Evolutionary conservation across 2,888 invertebrate genomes (phyloP), one percentile per base, ranked within the genome.

Genomic region (Lepidochitona cinerea): DNA sequence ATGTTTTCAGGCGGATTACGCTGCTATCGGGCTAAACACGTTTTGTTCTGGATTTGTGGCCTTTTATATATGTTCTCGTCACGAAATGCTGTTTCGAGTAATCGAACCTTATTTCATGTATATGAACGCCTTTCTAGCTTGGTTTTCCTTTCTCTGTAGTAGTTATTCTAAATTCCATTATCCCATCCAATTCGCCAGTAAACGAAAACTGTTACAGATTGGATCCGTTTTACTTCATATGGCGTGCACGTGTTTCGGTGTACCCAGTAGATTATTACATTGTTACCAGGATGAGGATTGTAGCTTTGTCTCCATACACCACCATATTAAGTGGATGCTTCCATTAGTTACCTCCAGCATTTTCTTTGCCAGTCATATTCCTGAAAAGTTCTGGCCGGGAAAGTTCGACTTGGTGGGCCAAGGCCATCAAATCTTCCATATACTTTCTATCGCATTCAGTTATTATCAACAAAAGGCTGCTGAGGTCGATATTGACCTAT

Each of bases 371-470:
- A 75, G 79, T 18, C 84, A 84, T 49, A 72, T 84, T 37, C 88
- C 87, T 1, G 87, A 88, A 64, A 76, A 75, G 29, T 69, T 79
- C 36, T 78, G 68, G 49, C 85, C 86, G 14, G 86, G 86, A 33
- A 70, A 68, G 6, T 86, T 82, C 73, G 88, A 88, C 74, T 76
- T 84, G 14, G 26, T 85, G 23, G 88, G 87, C 7, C 84, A 86
- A 66, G 83, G 87, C 32, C 87, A 87, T 70, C 84, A 84, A 53
- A 75, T 84, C 29, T 87, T 87, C 72, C 87, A 87, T 71, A 73
- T 84, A 0, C 29, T 71, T 35, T 59, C 74, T 9, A 69, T 77
- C 23, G 18, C 78, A 6, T 75, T 76, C 0, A 74, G 77, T 36
- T 36, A 75, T 33, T 41, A 73, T 2, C 76, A 81, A 71, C 59